A percentile compares a stretch with the other conserved stretches of the same genome.
Conservation (phyloP, 2,113 vertebrate species). For the Thryonomys swinderianus region DNA sequence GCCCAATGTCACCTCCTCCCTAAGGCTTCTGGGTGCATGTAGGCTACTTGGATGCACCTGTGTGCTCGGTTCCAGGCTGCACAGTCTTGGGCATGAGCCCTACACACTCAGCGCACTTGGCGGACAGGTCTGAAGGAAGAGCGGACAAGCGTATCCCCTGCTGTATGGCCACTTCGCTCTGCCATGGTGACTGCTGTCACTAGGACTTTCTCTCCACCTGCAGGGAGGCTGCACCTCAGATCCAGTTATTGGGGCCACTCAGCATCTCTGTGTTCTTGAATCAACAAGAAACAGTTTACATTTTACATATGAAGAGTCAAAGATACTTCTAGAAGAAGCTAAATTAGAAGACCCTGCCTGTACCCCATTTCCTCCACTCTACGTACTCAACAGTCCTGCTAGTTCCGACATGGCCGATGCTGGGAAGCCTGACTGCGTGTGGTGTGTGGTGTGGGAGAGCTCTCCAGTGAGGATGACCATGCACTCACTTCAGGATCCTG, state of each 20-base stretch:
- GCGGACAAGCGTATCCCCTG: fast-evolving
- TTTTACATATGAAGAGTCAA: background rate
- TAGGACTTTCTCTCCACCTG: fast-evolving
- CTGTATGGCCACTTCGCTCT: too few relatives aligned
- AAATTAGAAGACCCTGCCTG: background rate
- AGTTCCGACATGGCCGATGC: background rate
- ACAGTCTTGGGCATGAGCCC: background rate
- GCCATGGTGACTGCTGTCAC: background rate
- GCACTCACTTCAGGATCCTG: background rate
- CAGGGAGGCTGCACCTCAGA: background rate
- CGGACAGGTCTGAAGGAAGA: background rate
- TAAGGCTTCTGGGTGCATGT: background rate
- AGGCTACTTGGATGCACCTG: too few relatives aligned
- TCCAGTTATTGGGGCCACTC: fast-evolving
- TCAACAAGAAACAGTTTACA: background rate
- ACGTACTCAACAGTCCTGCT: background rate
- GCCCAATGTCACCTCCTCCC: background rate
- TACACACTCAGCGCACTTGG: background rate
- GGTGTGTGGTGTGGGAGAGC: fast-evolving
- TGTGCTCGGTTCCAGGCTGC: background rate
- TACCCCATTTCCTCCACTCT: background rate
- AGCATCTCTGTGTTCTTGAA: background rate
- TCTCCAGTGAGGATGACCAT: fast-evolving
- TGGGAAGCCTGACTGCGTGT: background rate
- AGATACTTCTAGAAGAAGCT: background rate